Base-by-base conservation (phyloP, 2,113 vertebrate genomes). In the Ochotona curzoniae region DNA sequence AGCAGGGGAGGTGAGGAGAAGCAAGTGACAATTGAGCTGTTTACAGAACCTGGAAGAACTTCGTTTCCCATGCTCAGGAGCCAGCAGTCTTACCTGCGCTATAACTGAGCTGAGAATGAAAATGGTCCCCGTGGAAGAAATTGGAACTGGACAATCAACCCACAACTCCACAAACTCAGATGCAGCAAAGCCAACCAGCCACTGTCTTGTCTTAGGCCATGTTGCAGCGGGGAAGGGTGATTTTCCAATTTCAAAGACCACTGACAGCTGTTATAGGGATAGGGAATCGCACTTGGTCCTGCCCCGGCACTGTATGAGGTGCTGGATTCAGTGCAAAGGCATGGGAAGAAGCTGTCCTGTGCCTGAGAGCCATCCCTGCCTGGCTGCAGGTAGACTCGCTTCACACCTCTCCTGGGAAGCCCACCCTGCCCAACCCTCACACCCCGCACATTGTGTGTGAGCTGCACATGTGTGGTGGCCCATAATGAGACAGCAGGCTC, bases 371-470 rank as follows among this genome's bases (percentile, higher is more conserved):
- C 67, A 44, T 63, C 44, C 51, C 25, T 8, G 0, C 63, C 28
- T 17, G 5, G 28, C 74, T n/a, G 11, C 14, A 25, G n/a, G 30
- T 18, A 9, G n/a, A 15, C 30, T 7, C 23, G 1, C 13, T 23
- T 18, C 2, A 18, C 2, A 1, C 8, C 21, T 13, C n/a, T 23
- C 7, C 54, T 1, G 4, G 54, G 54, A 18, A 57, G 54, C 54
- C 54, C 54, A 18, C 54, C 54, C 54, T 17, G 54, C 79, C 8
- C 30, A 5, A 0, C 35, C 7, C n/a, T 3, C 26, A 32, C 21
- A 3, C 57, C 23, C 8, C 1, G 0, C 60, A 7, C 2, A 0
- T 18, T 1, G 4, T 0, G 7, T 21, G 47, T 67, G 9, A 20
- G 25, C 89, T 14, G 15, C 10, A 5, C 15, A 25, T 47, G 6